Evolutionary conservation across 92 coral and sea anemone genomes (phyloP).

Genomic region (Epizoanthus stellaris): DNA sequence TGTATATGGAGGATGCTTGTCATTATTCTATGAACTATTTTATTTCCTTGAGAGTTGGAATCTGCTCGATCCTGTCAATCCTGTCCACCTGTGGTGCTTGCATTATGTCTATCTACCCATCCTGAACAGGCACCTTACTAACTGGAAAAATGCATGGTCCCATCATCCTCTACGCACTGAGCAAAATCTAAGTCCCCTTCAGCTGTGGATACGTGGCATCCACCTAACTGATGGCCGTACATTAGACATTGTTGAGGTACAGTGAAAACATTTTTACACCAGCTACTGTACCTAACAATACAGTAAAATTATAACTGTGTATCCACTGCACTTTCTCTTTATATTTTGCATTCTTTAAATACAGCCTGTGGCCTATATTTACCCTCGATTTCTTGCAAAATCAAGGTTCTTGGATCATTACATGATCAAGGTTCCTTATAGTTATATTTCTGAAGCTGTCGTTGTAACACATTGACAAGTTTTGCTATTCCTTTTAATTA

Average conservation of each 20-base stretch:
- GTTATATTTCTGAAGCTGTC: too few relatives aligned
- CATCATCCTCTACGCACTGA: constrained; percentile 52
- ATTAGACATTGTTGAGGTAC: background rate
- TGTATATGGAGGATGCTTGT: constrained; percentile 46
- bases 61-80: constrained; percentile 45
- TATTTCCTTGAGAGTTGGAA: constrained; percentile 39
- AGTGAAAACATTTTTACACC: too few relatives aligned
- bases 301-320: too few relatives aligned
- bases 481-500: too few relatives aligned
- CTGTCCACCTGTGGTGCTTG: constrained; percentile 54
- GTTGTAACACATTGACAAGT: too few relatives aligned
- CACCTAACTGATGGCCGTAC: constrained; percentile 8
- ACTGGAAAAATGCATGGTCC: constrained; percentile 52
- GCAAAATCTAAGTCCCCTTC: constrained; percentile 27
- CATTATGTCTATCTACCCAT: constrained; percentile 52
- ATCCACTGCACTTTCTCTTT: too few relatives aligned
- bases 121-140: constrained; percentile 40
- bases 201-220: constrained; percentile 35
- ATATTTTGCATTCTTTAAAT: too few relatives aligned
- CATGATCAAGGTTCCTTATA: too few relatives aligned
- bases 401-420: too few relatives aligned
- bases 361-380: too few relatives aligned
- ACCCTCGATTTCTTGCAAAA: too few relatives aligned
- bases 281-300: too few relatives aligned
- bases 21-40: constrained; percentile 46